phyloP scores from a whole-genome alignment of 2,888 invertebrate genomes.

The Caradrina clavipalpis region DNA sequence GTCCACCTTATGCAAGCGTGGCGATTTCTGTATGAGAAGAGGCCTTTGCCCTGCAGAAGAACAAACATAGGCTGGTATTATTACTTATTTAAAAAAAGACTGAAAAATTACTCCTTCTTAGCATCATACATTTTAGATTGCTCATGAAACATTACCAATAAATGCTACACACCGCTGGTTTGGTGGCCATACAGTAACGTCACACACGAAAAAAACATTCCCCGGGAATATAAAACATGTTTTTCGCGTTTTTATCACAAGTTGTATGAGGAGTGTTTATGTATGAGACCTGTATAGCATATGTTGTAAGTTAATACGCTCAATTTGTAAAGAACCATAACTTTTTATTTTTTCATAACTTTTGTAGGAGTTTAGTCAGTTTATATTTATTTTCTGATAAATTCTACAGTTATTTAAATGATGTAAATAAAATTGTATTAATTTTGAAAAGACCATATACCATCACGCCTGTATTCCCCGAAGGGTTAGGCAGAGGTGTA shows the following conservation, averaged over 20 bases:
- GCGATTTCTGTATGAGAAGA: too few relatives aligned
- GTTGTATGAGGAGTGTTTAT: not conserved
- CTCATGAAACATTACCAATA: not conserved
- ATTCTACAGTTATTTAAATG: too few relatives aligned
- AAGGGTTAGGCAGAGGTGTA: too few relatives aligned
- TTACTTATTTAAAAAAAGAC: too few relatives aligned
- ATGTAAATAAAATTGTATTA: too few relatives aligned
- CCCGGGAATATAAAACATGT: constrained; percentile 19
- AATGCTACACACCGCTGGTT: constrained; percentile 6
- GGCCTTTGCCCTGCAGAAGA: too few relatives aligned
- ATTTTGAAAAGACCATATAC: too few relatives aligned
- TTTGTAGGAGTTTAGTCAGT: not conserved
- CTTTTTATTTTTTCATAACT: constrained; percentile 1
- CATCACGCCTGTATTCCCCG: too few relatives aligned
- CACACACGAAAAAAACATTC: constrained; percentile 8
- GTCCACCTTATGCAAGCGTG: too few relatives aligned
- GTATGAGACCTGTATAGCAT: not conserved
- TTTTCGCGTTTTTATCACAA: not conserved
- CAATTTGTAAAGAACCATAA: constrained; percentile 13
- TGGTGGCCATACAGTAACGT: not conserved
- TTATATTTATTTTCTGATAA: too few relatives aligned
- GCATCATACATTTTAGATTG: not conserved
- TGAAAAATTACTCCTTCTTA: not conserved
- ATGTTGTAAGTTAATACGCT: constrained; percentile 18
- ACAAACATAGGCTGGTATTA: too few relatives aligned